These are phyloP conservation scores for Gambusia yucatana DNA, from an alignment of 2,797 vertebrate species.

Conservation along the genomic window DNA sequence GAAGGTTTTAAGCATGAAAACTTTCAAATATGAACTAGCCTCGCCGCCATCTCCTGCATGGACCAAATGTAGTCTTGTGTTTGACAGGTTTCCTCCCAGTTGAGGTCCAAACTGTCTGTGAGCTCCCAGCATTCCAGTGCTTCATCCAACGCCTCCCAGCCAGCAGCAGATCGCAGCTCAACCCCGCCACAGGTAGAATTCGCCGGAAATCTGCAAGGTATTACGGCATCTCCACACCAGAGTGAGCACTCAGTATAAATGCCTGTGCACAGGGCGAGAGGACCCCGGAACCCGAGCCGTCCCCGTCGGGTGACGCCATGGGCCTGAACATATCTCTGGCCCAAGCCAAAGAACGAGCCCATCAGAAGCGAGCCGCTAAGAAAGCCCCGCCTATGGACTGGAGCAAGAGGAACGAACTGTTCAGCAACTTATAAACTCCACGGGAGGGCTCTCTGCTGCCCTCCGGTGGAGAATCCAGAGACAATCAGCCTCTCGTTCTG, in stretches of 20 bases:
- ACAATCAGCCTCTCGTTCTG: constrained; percentile 15
- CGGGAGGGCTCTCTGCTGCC: not conserved
- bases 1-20: not conserved
- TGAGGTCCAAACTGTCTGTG: constrained; percentile 48
- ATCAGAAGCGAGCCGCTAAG: constrained; percentile 90
- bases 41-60: not conserved
- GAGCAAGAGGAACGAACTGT: constrained; percentile 97
- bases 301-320: constrained; percentile 33
- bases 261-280: constrained; percentile 36
- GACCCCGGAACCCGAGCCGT: constrained; percentile 41
- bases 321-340: constrained; percentile 86
- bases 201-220: not conserved
- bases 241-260: not conserved
- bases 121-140: constrained; percentile 66
- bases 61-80: not conserved
- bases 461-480: constrained; percentile 9
- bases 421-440: constrained; percentile 91
- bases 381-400: constrained; percentile 95
- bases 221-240: not conserved
- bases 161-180: constrained; percentile 29
- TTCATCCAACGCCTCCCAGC: constrained; percentile 45
- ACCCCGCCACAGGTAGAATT: constrained; percentile 30
- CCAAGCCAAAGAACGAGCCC: constrained; percentile 89
- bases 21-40: not conserved
- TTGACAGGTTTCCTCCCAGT: constrained; percentile 33